phyloP scores from a whole-genome alignment of 2,797 vertebrate species.

The Diglossa cyanea region DNA sequence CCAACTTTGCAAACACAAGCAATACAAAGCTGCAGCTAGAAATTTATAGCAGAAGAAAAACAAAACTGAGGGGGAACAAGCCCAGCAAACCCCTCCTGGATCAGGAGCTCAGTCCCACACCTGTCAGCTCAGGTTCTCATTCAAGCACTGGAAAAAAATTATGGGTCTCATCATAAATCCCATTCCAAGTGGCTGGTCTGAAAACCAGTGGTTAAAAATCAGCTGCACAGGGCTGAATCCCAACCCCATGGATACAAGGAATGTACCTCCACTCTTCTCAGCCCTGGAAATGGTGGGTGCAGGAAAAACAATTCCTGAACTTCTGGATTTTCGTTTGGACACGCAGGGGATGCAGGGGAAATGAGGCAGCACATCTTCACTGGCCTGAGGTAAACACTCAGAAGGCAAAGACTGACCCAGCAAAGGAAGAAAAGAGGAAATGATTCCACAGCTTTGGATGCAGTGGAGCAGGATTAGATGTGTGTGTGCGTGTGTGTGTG shows the following conservation, averaged over 20 bases:
- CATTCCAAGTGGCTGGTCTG: neutral
- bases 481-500: neutral
- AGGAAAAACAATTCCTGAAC: neutral
- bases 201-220: neutral
- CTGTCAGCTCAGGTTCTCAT: neutral
- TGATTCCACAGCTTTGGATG: neutral
- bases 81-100: neutral
- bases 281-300: neutral
- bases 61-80: accelerated
- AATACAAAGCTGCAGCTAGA: neutral
- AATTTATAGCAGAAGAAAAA: neutral
- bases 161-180: neutral
- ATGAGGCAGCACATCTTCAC: neutral
- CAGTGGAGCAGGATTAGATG: accelerated
- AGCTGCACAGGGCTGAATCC: neutral
- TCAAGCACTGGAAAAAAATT: neutral
- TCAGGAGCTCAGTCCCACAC: neutral
- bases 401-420: neutral
- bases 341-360: neutral
- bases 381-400: neutral
- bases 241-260: accelerated
- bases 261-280: neutral
- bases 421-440: neutral
- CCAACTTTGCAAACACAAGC: neutral
- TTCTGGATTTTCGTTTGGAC: neutral